Evolutionary conservation across 2,113 vertebrate genomes (phyloP), one percentile per base, ranked within the genome.

Genomic region (Oplegnathus fasciatus): DNA sequence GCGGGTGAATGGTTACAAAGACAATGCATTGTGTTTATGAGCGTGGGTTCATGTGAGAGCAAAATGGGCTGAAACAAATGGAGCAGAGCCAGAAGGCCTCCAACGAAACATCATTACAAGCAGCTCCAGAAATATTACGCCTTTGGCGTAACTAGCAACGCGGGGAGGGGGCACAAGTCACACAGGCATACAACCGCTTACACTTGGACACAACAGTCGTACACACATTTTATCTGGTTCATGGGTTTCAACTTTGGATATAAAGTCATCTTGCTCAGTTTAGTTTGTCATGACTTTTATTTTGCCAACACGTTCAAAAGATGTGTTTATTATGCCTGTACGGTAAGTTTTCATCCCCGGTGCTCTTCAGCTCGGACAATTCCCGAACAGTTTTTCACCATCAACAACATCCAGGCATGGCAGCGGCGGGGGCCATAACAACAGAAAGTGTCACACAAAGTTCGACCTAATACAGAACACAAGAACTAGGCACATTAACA

Each of bases 61-160:
- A 87, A 84, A 67, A 61, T 81, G 80, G 70, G 15, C 48, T 64
- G 78, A 91, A 90, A 94, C 89, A 88, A 86, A 93, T 67, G 52
- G 91, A 89, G 88, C 83, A 85, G 71, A 61, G 79, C 79, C 89
- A 90, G 82, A 79, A 88, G 89, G 90, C 87, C 15, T 88, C 71
- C 57, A 1, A 72, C 73, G 67, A 94, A 94, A 92, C 94, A 64
- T 83, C 72, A 52, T 74, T 91, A 91, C 83, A 84, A 94, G 84
- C 82, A 90, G 91, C 83, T 69, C 88, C 84, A 91, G 89, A 85
- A 89, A 90, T 42, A 87, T 82, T 34, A 26, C 61, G 92, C 91
- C 58, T 0, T 0, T n/a, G 88, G 83, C 30, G 8, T 68, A 15
- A 80, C 55, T 70, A 71, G 37, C 55, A 74, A 50, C 17, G 46